Evolutionary conservation across 2,888 invertebrate genomes (phyloP).

Genomic region (Napeogenes inachia): DNA sequence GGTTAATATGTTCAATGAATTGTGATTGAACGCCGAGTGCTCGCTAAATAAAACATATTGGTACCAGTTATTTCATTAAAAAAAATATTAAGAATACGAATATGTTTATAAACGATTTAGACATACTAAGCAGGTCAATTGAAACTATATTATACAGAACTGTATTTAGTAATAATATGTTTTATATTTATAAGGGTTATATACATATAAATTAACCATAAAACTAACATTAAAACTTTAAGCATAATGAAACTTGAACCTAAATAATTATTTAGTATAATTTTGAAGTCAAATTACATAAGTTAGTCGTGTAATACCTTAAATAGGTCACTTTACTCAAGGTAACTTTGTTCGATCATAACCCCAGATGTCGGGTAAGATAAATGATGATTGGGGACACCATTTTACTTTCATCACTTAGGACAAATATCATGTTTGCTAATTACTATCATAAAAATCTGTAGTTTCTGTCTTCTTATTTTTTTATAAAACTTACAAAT

Average conservation of each 20-base stretch:
- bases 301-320: conserved; percentile 9
- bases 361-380: conserved; percentile 23
- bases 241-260: conserved; percentile 1
- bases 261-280: conserved; percentile 12
- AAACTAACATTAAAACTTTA: conserved; percentile 2
- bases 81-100: too few relatives aligned
- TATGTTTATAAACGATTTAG: too few relatives aligned
- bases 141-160: too few relatives aligned
- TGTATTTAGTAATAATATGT: too few relatives aligned
- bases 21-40: background rate
- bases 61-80: too few relatives aligned
- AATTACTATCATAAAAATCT: background rate
- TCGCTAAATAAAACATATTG: background rate
- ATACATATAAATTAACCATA: too few relatives aligned
- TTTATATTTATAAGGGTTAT: too few relatives aligned
- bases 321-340: conserved; percentile 18
- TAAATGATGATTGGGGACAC: conserved; percentile 16
- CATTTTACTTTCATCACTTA: background rate
- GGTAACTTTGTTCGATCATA: conserved; percentile 21
- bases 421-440: background rate
- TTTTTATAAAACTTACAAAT: too few relatives aligned
- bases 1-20: conserved; percentile 4
- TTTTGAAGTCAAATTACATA: conserved; percentile 11
- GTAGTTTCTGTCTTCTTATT: background rate
- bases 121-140: too few relatives aligned